A percentile compares a stretch with the other conserved stretches of the same genome.
phyloP scores from a whole-genome alignment of 2,888 invertebrate genomes.

The Limnephilus marmoratus region DNA sequence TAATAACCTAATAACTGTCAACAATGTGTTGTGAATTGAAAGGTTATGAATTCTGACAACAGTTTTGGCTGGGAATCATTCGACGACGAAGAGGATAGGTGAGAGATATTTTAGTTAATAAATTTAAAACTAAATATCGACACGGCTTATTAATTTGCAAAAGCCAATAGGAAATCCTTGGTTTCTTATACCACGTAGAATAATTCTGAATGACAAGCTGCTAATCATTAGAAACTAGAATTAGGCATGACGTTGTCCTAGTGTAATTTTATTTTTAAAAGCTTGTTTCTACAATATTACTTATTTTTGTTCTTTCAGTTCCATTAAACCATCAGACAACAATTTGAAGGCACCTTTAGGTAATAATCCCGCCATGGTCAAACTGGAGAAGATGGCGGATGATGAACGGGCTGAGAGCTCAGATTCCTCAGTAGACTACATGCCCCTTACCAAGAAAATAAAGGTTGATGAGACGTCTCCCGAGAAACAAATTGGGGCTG shows the following conservation, averaged over 20 bases:
- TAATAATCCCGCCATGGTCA: background rate
- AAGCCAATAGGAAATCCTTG: too few relatives aligned
- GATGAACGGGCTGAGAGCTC: background rate
- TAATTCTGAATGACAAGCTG: too few relatives aligned
- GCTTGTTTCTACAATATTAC: too few relatives aligned
- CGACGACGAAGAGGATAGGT: conserved; percentile 37
- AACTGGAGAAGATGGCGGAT: conserved; percentile 15
- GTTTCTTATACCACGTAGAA: too few relatives aligned
- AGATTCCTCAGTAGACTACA: conserved; percentile 14
- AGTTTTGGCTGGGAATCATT: conserved; percentile 55
- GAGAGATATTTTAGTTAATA: conserved; percentile 7
- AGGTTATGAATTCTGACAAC: conserved; percentile 26
- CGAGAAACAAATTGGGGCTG: background rate
- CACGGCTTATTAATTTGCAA: background rate
- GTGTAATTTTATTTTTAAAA: too few relatives aligned
- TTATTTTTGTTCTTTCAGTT: background rate
- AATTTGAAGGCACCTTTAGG: background rate
- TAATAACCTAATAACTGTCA: background rate
- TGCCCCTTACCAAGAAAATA: background rate
- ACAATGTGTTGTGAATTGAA: background rate
- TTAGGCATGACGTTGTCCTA: too few relatives aligned
- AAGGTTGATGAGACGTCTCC: background rate
- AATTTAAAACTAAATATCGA: background rate
- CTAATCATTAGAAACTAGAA: too few relatives aligned
- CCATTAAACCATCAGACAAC: background rate